These are phyloP conservation scores for Drosophila chauvacae DNA, from an alignment of 1,140 invertebrate species.

Conservation along the genomic window DNA sequence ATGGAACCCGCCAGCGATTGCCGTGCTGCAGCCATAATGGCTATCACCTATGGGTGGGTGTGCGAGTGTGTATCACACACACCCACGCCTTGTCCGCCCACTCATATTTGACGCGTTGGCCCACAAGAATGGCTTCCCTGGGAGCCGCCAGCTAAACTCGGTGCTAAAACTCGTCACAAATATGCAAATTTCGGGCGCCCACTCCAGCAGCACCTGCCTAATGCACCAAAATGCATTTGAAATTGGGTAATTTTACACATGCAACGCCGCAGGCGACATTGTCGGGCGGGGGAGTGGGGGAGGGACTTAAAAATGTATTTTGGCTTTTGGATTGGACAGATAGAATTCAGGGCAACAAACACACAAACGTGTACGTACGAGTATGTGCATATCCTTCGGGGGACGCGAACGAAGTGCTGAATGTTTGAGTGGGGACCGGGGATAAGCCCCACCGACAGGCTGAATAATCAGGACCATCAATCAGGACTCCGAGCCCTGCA, in stretches of 20 bases:
- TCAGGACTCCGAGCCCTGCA: constrained; percentile 64
- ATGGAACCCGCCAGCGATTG: constrained; percentile 53
- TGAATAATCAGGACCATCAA: constrained; percentile 81
- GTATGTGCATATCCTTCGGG: neutral
- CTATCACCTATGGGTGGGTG: constrained; percentile 29
- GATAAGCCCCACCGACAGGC: constrained; percentile 65
- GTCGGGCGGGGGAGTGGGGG: neutral
- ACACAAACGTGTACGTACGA: neutral
- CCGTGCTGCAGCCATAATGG: constrained; percentile 43
- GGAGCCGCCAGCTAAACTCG: constrained; percentile 23
- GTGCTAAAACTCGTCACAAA: constrained; percentile 47
- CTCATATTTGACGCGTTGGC: constrained; percentile 31
- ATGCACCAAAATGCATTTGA: constrained; percentile 77
- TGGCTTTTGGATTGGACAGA: constrained; percentile 58
- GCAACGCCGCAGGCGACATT: constrained; percentile 58
- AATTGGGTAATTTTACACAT: constrained; percentile 79
- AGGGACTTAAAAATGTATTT: constrained; percentile 61
- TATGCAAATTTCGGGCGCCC: constrained; percentile 64
- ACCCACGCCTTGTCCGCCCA: constrained; percentile 2
- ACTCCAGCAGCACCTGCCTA: constrained; percentile 33
- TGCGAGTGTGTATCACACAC: constrained; percentile 11
- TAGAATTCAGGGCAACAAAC: constrained; percentile 51
- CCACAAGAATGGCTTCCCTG: constrained; percentile 26
- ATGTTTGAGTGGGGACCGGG: constrained; percentile 30
- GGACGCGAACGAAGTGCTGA: neutral